phyloP scores from a whole-genome alignment of 2,113 vertebrate genomes.

The Xerus inauris region DNA sequence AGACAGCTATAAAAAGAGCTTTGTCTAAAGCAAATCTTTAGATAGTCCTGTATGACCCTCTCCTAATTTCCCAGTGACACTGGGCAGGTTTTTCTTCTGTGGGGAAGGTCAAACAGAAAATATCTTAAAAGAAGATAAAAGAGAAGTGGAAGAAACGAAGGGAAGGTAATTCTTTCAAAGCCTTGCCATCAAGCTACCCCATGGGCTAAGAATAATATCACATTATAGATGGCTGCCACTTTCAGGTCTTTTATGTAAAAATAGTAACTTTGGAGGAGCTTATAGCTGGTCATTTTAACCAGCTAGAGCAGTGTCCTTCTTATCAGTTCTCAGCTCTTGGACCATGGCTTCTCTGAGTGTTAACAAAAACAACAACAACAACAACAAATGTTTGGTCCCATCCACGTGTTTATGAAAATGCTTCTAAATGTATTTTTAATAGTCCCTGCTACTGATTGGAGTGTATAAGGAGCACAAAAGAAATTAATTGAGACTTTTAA shows the following conservation, averaged over 20 bases:
- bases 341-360: neutral
- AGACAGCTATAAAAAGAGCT: slow-evolving; percentile 81
- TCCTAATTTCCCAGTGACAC: slow-evolving; percentile 76
- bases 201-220: slow-evolving; percentile 74
- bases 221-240: slow-evolving; percentile 65
- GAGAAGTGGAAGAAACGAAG: slow-evolving; percentile 79
- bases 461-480: neutral
- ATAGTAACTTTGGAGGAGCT: slow-evolving; percentile 70
- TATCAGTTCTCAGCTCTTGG: neutral
- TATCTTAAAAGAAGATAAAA: slow-evolving; percentile 82
- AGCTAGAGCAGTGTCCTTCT: neutral
- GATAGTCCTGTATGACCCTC: slow-evolving; percentile 75
- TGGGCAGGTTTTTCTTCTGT: slow-evolving; percentile 77
- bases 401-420: neutral
- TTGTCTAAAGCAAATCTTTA: slow-evolving; percentile 82
- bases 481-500: neutral
- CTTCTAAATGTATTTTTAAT: neutral
- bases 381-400: neutral
- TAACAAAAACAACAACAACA: neutral
- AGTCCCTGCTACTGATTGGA: neutral
- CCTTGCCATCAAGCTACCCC: slow-evolving; percentile 71
- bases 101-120: slow-evolving; percentile 81
- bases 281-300: slow-evolving; percentile 50
- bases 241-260: slow-evolving; percentile 81
- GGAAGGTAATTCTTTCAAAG: slow-evolving; percentile 76